Conservation (phyloP, 2,797 vertebrate genomes). For the Acipenser transmontanus region DNA sequence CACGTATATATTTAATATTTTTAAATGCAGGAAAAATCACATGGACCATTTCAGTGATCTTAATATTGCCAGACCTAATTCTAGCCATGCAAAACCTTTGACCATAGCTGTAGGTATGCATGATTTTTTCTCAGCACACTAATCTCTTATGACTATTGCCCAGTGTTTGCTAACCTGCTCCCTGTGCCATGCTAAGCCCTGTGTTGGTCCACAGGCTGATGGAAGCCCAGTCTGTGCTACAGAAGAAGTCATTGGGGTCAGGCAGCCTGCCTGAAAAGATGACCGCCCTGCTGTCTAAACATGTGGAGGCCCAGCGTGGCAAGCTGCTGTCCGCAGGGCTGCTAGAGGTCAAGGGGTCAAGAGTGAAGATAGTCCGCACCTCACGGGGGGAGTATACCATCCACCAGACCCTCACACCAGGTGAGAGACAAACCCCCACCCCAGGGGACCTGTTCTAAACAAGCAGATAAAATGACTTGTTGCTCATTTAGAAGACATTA, state of each 20-base stretch:
- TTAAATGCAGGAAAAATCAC: too few species aligned
- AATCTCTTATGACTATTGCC: background rate
- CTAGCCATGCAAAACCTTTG: too few species aligned
- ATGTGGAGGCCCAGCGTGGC: slow-evolving; percentile 51
- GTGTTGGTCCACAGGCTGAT: slow-evolving; percentile 37
- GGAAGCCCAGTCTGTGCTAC: slow-evolving; percentile 51
- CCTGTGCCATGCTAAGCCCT: background rate
- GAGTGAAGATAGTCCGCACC: slow-evolving; percentile 40
- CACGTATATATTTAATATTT: too few species aligned
- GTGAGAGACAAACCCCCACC: slow-evolving; percentile 26
- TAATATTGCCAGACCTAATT: too few species aligned
- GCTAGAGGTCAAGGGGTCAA: slow-evolving; percentile 19
- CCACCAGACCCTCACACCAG: slow-evolving; percentile 25
- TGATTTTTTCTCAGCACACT: too few species aligned
- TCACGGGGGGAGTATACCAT: slow-evolving; percentile 47
- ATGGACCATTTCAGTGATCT: background rate
- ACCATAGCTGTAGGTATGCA: too few species aligned
- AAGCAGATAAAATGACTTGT: too few species aligned
- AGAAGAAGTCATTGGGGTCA: slow-evolving; percentile 44
- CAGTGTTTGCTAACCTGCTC: background rate
- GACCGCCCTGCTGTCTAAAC: slow-evolving; percentile 50
- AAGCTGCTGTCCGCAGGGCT: slow-evolving; percentile 22
- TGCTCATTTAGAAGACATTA: too few species aligned
- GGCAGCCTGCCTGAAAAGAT: slow-evolving; percentile 51
- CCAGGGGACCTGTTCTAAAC: too few species aligned